Percentiles rank a stretch among this genome's conserved stretches.
phyloP scores from a whole-genome alignment of 2,113 vertebrate genomes.

The Vicugna pacos region DNA sequence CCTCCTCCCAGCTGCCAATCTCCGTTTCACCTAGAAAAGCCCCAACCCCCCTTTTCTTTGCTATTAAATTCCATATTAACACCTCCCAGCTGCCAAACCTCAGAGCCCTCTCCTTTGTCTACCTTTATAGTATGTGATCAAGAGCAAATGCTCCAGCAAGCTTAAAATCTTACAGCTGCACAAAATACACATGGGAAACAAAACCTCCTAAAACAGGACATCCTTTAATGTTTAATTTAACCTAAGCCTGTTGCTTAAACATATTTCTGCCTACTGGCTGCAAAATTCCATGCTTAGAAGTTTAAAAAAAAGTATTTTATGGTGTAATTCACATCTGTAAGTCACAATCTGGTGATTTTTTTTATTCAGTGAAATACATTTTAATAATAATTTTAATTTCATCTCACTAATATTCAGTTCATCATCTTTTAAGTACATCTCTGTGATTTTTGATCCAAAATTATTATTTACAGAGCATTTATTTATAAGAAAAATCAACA shows the following conservation, averaged over 20 bases:
- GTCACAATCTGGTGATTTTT: conserved; percentile 3
- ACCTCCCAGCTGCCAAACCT: conserved; percentile 73
- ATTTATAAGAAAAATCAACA: conserved; percentile 1
- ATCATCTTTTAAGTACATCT: conserved; percentile 43
- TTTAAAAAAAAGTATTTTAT: conserved; percentile 5
- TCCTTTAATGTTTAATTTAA: conserved; percentile 77
- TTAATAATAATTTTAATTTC: conserved; percentile 55
- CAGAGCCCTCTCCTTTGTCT: conserved; percentile 70
- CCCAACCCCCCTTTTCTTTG: conserved; percentile 9
- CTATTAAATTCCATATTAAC: conserved; percentile 81
- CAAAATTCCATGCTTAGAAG: conserved; percentile 28
- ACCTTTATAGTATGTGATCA: conserved; percentile 56
- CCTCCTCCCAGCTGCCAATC: conserved; percentile 69
- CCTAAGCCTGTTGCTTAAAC: conserved; percentile 58
- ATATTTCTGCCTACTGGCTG: conserved; percentile 38
- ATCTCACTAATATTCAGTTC: background rate
- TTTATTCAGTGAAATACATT: conserved; percentile 47
- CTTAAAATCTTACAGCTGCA: conserved; percentile 77
- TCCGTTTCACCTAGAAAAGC: background rate
- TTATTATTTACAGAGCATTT: background rate
- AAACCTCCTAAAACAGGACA: conserved; percentile 60
- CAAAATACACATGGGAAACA: conserved; percentile 70
- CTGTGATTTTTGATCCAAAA: conserved; percentile 36
- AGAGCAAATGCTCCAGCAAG: conserved; percentile 74
- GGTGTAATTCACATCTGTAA: background rate